Base-by-base conservation (phyloP, 2,888 invertebrate genomes). In the Drosophila bunnanda region DNA sequence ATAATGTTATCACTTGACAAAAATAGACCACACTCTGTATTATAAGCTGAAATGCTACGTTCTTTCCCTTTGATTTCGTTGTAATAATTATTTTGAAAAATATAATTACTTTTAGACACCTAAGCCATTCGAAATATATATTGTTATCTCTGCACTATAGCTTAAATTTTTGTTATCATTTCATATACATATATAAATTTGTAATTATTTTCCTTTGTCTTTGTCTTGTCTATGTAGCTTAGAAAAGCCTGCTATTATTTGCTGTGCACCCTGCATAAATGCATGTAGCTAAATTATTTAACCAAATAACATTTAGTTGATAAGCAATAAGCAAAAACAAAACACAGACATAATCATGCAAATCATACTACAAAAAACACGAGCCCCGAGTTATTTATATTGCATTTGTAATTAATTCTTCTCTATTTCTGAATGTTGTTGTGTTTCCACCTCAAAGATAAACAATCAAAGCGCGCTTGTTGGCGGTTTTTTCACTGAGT, bases 401-500 rank as follows among this genome's bases (percentile, higher is more conserved):
- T 67, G 56, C 67, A 67, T 59, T 44, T 69, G 69, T 59, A 58
- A 59, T 68, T 58, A 44, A 59, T 52, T 52, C 25, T 38, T 32
- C 32, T 25, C 52, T 30, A 20, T 43, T 39, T 17, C 41, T 70
- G 13, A 70, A 44, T 43, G 68, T 67, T 67, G 39, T 56, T 56
- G 67, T 67, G 56, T 68, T 56, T 38, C 34, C 56, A 46, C 56
- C 59, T 58, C 36, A 38, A 52, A 68, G 58, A 50, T 69, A 32
- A 32, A 57, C 69, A 43, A 66, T 55, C 54, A 8, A 52, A 68
- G 36, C 28, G 48, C 39, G 68, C 68, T 68, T 68, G 66, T 66
- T 67, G 54, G 68, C 67, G 67, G 67, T 48, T 39, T 55, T 46
- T 41, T 67, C 67, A 41, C 68, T 57, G 34, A 68, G 57, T 57